A percentile compares a stretch with the other conserved stretches of the same genome.
Conservation (phyloP, 2,888 invertebrate genomes). For the Bembecia ichneumoniformis region DNA sequence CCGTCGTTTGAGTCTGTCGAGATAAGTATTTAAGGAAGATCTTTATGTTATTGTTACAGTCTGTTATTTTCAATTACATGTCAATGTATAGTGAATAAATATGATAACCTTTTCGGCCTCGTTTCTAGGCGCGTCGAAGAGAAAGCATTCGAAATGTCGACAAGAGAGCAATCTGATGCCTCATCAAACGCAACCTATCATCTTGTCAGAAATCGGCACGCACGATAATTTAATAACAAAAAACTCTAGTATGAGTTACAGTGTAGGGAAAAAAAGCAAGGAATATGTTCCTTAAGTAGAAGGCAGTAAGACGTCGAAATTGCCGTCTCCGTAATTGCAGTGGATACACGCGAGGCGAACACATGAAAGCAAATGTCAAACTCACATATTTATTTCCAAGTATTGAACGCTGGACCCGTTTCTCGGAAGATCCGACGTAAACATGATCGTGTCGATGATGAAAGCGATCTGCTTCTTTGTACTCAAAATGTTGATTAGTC, state of each 20-base stretch:
- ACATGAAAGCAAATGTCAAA: conserved; percentile 73
- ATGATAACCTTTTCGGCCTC: conserved; percentile 15
- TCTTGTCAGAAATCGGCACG: conserved; percentile 70
- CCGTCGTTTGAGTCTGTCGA: conserved; percentile 10
- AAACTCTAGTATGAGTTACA: conserved; percentile 43
- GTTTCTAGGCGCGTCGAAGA: conserved; percentile 61
- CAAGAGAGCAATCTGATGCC: conserved; percentile 70
- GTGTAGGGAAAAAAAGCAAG: conserved; percentile 30
- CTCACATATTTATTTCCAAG: conserved; percentile 73
- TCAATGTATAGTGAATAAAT: not conserved
- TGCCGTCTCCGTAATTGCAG: conserved; percentile 52
- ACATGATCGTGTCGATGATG: conserved; percentile 71
- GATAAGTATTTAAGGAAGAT: no score
- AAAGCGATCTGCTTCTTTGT: conserved; percentile 71
- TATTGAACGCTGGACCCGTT: conserved; percentile 65
- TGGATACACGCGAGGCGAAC: conserved; percentile 58
- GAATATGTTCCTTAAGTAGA: conserved; percentile 44
- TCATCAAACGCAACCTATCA: conserved; percentile 69
- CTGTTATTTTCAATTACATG: no score
- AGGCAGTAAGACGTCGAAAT: conserved; percentile 32
- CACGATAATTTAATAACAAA: conserved; percentile 71
- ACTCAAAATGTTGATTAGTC: conserved; percentile 63
- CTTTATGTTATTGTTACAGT: no score
- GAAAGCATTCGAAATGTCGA: conserved; percentile 65
- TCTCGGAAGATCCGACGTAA: conserved; percentile 66